These are phyloP conservation scores for Dascillus cervinus DNA, from an alignment of 2,888 invertebrate genomes.

Conservation along the genomic window DNA sequence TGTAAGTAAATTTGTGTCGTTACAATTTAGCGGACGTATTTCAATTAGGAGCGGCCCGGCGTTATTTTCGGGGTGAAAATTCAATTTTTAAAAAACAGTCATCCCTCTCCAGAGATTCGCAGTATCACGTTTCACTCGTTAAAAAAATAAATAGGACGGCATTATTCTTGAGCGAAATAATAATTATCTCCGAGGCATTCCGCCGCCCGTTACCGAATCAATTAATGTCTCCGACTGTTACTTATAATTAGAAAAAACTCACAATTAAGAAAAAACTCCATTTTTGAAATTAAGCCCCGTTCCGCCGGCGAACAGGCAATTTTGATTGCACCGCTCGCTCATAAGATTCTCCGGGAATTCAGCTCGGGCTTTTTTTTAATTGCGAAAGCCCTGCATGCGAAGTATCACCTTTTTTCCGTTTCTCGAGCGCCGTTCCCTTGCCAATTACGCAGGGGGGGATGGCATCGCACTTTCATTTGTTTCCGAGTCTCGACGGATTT, in stretches of 20 bases:
- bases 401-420: constrained; percentile 39
- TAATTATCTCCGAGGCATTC: too few species aligned
- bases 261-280: constrained; percentile 41
- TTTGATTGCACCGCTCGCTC: constrained; percentile 35
- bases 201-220: constrained; percentile 43
- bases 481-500: constrained; percentile 42
- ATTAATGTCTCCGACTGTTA: constrained; percentile 39
- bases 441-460: constrained; percentile 31
- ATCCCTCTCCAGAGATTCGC: too few species aligned
- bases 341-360: constrained; percentile 20
- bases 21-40: too few species aligned
- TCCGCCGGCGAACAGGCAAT: constrained; percentile 33
- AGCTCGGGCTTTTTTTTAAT: constrained; percentile 28
- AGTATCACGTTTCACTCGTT: too few species aligned
- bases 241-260: constrained; percentile 42
- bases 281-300: constrained; percentile 44
- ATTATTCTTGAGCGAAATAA: too few species aligned
- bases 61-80: too few species aligned
- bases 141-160: too few species aligned
- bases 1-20: too few species aligned
- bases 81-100: too few species aligned
- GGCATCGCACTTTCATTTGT: constrained; percentile 39
- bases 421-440: constrained; percentile 26
- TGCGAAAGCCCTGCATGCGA: constrained; percentile 38
- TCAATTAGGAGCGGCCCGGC: too few species aligned